Percentiles rank a stretch among this genome's conserved stretches.
Conservation (phyloP, 2,797 vertebrate species). For the Syngnathus acus region DNA sequence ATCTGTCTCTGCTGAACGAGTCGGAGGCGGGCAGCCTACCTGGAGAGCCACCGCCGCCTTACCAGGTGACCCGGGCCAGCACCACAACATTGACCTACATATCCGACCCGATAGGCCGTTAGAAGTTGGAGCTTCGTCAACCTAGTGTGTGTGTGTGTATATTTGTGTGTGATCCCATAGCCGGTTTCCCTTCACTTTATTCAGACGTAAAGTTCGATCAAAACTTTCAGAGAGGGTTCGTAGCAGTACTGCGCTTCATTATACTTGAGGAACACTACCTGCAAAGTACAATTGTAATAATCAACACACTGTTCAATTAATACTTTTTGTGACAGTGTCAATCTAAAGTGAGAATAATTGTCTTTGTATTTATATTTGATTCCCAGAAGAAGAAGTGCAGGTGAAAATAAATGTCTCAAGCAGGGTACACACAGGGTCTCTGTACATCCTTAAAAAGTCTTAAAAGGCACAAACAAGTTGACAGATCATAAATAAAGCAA, state of each 20-base stretch:
- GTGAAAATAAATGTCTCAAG: background rate
- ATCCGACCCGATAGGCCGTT: background rate
- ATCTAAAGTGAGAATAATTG: too few species aligned
- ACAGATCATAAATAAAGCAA: too few species aligned
- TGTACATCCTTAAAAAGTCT: too few species aligned
- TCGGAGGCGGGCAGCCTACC: constrained; percentile 75
- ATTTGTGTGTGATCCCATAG: too few species aligned
- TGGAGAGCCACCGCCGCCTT: constrained; percentile 73
- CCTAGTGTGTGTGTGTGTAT: background rate
- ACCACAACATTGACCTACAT: background rate
- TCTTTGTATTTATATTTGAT: too few species aligned
- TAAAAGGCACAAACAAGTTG: too few species aligned
- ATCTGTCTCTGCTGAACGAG: constrained; percentile 76
- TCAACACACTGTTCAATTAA: background rate
- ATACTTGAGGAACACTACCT: too few species aligned
- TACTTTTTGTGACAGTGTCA: background rate
- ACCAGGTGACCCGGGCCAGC: constrained; percentile 59
- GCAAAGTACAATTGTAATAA: too few species aligned
- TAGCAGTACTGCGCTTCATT: too few species aligned
- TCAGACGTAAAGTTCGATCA: background rate
- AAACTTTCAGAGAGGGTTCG: background rate
- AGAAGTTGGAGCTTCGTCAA: background rate
- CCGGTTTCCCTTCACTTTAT: background rate
- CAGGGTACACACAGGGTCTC: too few species aligned
- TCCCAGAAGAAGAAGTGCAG: too few species aligned